Evolutionary conservation across 2,797 vertebrate genomes (phyloP).

Genomic region (Cheirogaleus major): DNA sequence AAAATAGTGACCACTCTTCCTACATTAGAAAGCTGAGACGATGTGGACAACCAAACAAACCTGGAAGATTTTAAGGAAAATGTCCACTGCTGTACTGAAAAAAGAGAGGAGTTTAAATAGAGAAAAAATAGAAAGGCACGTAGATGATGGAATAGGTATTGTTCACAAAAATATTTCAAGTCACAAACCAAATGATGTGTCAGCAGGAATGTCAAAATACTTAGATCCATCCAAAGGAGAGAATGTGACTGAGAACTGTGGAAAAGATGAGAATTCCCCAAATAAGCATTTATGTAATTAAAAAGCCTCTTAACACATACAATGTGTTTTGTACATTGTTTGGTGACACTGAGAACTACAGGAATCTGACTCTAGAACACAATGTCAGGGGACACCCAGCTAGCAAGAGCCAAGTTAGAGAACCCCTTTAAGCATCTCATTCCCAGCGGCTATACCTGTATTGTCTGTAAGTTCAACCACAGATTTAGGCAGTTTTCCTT

Average conservation of each 20-base stretch:
- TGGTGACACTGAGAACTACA: background rate
- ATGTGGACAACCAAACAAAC: background rate
- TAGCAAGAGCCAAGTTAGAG: background rate
- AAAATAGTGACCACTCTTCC: background rate
- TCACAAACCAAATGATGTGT: background rate
- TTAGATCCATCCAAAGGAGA: background rate
- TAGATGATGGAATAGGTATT: background rate
- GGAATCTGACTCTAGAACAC: background rate
- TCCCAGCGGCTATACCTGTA: background rate
- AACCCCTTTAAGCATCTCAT: background rate
- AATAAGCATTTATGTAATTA: background rate
- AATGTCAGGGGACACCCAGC: background rate
- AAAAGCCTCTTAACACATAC: background rate
- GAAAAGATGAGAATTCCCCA: background rate
- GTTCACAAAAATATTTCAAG: background rate
- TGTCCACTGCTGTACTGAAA: background rate
- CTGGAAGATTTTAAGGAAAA: background rate
- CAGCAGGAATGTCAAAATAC: background rate
- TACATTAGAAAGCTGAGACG: background rate
- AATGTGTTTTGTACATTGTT: rapidly evolving
- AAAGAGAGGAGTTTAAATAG: background rate
- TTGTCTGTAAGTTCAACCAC: background rate
- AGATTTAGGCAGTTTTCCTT: background rate
- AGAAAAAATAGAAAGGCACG: background rate
- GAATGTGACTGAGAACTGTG: background rate